Base-by-base conservation (phyloP, 2,113 vertebrate species). In the Bubo blakistoni region DNA sequence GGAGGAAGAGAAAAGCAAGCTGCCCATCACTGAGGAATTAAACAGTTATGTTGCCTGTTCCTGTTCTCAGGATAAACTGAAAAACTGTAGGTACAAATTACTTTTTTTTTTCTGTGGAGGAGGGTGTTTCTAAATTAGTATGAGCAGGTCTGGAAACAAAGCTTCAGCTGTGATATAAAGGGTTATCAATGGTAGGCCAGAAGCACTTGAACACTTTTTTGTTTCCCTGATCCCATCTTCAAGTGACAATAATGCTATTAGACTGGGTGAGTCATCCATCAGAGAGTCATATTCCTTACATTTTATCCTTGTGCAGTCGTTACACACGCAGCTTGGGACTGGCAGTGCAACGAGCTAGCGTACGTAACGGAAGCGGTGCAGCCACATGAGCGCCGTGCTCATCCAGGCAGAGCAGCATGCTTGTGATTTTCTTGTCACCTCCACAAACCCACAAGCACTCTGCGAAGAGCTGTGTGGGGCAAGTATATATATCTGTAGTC, bases 281-380 rank as follows among this genome's bases (percentile, higher is more conserved):
- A 42, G 36, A 76, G 57, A 66, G 70, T 62, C 58, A 38, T 73
- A 58, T 46, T 61, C 67, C 51, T 74, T 44, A 59, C 6, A 3
- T 81, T 80, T 91, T 70, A 52, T 52, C 70, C 61, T 69, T 63
- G 47, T 52, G 36, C 29, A 19, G 71, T 74, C 0, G 1, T 67
- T 84, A 15, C 47, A 69, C 18, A 5, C 21, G 42, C 7, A 62
- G 80, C 29, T 85, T 4, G 5, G 86, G 52, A 30, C 38, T 20
- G 38, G n/a, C 0, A 0, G 21, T 74, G 65, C 61, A 34, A 55
- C 1, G n/a, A 91, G 47, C 19, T 36, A 40, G 36, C 1, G 3
- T 11, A 16, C 36, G n/a, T 25, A 32, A 19, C 3, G 10, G 72
- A 78, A 86, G 65, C 29, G 1, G 25, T 42, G 72, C 81, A 81